Percentiles rank a stretch among this genome's conserved stretches.
phyloP scores from a whole-genome alignment of 2,888 invertebrate genomes.

The Aporophyla lueneburgensis region DNA sequence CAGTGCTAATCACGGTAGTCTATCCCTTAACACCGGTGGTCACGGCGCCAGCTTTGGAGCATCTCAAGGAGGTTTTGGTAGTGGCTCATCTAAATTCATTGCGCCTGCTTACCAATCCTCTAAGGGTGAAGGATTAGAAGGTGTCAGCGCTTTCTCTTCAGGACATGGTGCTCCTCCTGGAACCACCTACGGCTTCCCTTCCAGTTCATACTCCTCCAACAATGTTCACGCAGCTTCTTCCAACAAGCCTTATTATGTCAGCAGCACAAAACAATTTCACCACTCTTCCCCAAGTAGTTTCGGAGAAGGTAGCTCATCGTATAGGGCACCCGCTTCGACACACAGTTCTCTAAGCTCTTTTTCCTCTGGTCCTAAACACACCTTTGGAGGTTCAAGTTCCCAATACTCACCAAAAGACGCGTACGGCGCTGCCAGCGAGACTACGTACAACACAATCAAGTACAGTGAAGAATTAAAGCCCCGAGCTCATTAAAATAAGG shows the following conservation, averaged over 20 bases:
- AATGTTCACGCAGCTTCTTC: constrained; percentile 81
- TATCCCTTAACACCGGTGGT: constrained; percentile 52
- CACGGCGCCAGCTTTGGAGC: constrained; percentile 76
- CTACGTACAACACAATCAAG: constrained; percentile 88
- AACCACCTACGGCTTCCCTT: constrained; percentile 81
- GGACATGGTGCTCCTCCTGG: constrained; percentile 82
- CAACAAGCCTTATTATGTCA: constrained; percentile 81
- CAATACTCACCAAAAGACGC: constrained; percentile 82
- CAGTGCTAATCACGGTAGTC: constrained; percentile 71
- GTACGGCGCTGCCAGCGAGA: constrained; percentile 85
- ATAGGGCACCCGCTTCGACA: constrained; percentile 77
- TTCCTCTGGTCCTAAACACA: constrained; percentile 83
- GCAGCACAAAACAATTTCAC: constrained; percentile 77
- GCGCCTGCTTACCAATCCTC: constrained; percentile 79
- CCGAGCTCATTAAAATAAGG: constrained; percentile 75
- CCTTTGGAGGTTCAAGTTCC: constrained; percentile 78
- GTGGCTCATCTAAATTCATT: constrained; percentile 79
- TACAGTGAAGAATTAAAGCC: constrained; percentile 88
- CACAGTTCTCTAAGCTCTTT: constrained; percentile 80
- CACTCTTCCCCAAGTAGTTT: constrained; percentile 73
- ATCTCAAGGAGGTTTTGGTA: constrained; percentile 77
- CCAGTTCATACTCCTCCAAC: constrained; percentile 76
- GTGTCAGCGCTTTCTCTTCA: constrained; percentile 80
- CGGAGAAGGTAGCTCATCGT: constrained; percentile 81
- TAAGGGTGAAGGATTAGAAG: constrained; percentile 81